Percentiles rank a stretch among this genome's conserved stretches.
Conservation (phyloP, 2,113 vertebrate genomes). For the Mohoua ochrocephala region DNA sequence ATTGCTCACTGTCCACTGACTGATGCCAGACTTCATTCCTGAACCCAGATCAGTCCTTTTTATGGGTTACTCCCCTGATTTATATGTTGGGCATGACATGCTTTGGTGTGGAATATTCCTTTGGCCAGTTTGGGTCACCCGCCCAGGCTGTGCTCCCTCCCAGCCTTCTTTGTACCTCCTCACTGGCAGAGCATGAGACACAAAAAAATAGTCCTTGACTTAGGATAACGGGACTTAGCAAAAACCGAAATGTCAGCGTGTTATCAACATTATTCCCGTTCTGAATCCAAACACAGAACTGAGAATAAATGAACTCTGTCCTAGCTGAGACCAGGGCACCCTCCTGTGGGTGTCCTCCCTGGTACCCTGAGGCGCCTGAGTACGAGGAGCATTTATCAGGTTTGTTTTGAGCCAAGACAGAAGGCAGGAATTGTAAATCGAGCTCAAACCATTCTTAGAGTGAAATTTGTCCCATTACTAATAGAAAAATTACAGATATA, state of each 20-base stretch:
- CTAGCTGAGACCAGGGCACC: neutral
- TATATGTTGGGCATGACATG: neutral
- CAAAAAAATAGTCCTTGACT: neutral
- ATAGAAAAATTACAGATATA: neutral
- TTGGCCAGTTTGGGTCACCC: neutral
- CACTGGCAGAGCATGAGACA: neutral
- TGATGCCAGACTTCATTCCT: neutral
- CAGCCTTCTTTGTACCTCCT: neutral
- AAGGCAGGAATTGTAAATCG: neutral
- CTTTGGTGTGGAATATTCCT: neutral
- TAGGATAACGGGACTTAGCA: neutral
- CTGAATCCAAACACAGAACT: neutral
- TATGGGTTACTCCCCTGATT: neutral
- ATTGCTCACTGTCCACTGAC: rapidly evolving
- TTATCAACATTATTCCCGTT: neutral
- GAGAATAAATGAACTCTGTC: neutral
- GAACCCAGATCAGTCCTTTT: neutral
- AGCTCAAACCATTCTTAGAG: neutral
- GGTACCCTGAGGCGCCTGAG: neutral
- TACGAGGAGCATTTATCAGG: neutral
- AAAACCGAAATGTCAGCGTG: neutral
- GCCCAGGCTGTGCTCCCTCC: neutral
- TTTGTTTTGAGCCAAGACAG: neutral
- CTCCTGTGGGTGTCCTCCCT: neutral
- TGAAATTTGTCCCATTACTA: neutral